Conservation (phyloP, 2,113 vertebrate species). For the Raja brachyura region DNA sequence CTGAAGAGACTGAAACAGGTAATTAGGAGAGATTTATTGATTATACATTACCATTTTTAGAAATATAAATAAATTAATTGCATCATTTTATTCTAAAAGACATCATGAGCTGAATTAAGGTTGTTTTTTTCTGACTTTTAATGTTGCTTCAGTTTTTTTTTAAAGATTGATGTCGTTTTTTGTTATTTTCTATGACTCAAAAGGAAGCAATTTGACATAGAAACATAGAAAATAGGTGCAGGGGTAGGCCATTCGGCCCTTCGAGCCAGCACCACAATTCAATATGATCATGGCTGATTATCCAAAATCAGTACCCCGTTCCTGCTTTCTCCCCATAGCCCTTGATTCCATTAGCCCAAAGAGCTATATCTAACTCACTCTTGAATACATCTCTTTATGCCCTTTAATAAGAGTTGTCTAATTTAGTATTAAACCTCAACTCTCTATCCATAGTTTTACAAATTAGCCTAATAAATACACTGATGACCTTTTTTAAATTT, state of each 20-base stretch:
- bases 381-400: background rate
- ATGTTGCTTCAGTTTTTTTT: background rate
- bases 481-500: background rate
- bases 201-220: background rate
- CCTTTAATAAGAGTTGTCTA: background rate
- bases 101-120: too few species aligned
- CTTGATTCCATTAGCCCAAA: too few species aligned
- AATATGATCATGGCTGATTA: too few species aligned
- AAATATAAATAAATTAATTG: background rate
- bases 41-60: background rate
- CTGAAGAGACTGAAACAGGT: slow-evolving; percentile 94
- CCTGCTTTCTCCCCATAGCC: too few species aligned
- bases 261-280: too few species aligned
- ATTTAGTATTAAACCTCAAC: background rate
- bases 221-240: too few species aligned
- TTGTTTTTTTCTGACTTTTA: background rate
- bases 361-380: too few species aligned
- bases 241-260: too few species aligned
- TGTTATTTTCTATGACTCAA: too few species aligned
- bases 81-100: too few species aligned
- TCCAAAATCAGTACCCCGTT: too few species aligned
- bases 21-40: slow-evolving; percentile 36
- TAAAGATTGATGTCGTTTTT: background rate
- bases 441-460: background rate
- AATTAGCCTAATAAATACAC: background rate